Base-by-base conservation (phyloP, 1,140 invertebrate genomes). In the Dolichoris vasculosae region DNA sequence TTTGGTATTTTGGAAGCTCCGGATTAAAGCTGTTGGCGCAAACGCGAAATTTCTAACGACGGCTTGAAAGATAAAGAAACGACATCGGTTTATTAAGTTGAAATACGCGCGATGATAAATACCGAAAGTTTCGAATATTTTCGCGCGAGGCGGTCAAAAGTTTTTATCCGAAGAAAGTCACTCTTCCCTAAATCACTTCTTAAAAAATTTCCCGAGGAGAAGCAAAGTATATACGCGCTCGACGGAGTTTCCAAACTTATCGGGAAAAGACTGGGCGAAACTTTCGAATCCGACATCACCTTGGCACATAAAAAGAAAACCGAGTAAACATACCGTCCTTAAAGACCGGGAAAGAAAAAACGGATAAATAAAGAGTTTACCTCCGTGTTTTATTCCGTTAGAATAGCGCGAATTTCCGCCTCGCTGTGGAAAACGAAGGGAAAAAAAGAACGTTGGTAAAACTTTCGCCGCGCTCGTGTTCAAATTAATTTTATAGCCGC, bases 391-490 rank as follows among this genome's bases (percentile, higher is more conserved):
- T 43, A 73, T 73, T 73, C 38, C 69, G 69, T 43, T 73, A n/a
- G 69, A 73, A 73, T 43, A 77, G 46, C 75, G 75, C 46, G 46
- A 77, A 55, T 77, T 77, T 77, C 43, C 46, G 40, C 46, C 26
- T 73, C 38, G 40, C 69, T 73, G 23, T 1, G 35, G 46, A 77
- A 77, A 77, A 77, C 9, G 11, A 4, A 48, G 75, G 26, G 26
- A 26, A 48, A 46, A 75, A 67, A 23, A 69, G 35, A 69, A 15
- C 13, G 7, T 1, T 15, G 17, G 32, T 15, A 6, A 23, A 38
- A 38, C 35, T 69, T 69, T 38, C 67, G 67, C 67, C 35, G 35
- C 15, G 67, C 35, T 69, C 67, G 35, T 69, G 67, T 69, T 69
- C 32, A 69, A 69, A 38, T 38, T 69, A 69, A 38, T 69, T 69